Base-by-base conservation (phyloP, 2,113 vertebrate genomes). In the Sebastes fasciatus region DNA sequence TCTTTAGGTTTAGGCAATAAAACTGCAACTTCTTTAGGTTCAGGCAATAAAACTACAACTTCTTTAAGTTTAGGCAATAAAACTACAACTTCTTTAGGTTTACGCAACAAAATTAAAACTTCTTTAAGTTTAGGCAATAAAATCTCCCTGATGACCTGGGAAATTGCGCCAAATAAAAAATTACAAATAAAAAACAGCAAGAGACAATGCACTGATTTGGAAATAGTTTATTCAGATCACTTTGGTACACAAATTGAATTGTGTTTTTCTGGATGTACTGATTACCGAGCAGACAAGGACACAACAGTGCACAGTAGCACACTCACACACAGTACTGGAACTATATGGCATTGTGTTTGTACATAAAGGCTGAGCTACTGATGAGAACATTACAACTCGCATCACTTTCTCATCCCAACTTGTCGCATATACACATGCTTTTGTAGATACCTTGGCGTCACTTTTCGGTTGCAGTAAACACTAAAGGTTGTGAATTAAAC, bases 291-390 rank as follows among this genome's bases (percentile, higher is more conserved):
- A 42, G 73, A 63, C 23, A 64, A 4, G 9, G 60, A 62, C 14
- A 16, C 46, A 51, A 77, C 75, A 77, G 42, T 68, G 63, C 19
- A 77, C 51, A 70, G 26, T 16, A 70, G 74, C 62, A 66, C 49
- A 66, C 26, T 77, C 51, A 67, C 63, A 77, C 26, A 26, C 26
- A 26, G 26, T 26, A 26, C 52, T 49, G 46, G n/a, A 54, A 8
- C 60, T 65, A 55, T 65, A 55, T 55, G 61, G 62, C 49, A 3
- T 48, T 76, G 61, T 49, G 4, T 42, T 16, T 52, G 23, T 21
- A 46, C 64, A 67, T 46, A 46, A 2, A 26, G 23, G 60, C 34
- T 40, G 34, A 62, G 60, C 34, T 62, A 63, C 61, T 42, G 34
- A 63, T 42, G 34, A 63, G 3, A 63, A 42, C 61, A 10, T 63